Conservation (phyloP, 1,140 invertebrate genomes). For the Ectropis grisescens region DNA sequence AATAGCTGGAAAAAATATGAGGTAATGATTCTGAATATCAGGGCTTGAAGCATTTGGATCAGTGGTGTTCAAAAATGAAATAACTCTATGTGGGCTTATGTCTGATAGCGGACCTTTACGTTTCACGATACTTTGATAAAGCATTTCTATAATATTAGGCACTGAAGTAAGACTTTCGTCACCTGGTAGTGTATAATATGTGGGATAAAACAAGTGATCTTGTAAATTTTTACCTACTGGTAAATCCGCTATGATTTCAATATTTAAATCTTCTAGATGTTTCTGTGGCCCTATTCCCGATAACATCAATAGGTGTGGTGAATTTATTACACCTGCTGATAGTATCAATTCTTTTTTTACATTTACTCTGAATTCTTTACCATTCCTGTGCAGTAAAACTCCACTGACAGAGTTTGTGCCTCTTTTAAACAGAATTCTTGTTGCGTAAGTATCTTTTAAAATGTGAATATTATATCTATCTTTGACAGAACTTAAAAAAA, state of each 20-base stretch:
- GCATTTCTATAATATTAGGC: conserved; percentile 7
- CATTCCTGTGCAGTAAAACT: conserved; percentile 72
- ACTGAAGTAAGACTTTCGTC: conserved; percentile 12
- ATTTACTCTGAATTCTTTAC: conserved; percentile 50
- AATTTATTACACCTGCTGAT: conserved; percentile 77
- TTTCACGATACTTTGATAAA: conserved; percentile 19
- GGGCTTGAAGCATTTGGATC: conserved; percentile 19
- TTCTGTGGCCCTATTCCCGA: conserved; percentile 81
- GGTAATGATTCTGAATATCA: conserved; percentile 32
- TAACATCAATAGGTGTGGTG: conserved; percentile 79
- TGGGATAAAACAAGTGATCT: conserved; percentile 70
- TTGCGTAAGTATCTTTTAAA: conserved; percentile 74
- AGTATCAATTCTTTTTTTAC: conserved; percentile 77
- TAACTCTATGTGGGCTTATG: conserved; percentile 19
- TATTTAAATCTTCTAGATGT: conserved; percentile 75
- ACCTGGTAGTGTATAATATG: conserved; percentile 19
- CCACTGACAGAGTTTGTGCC: conserved; percentile 67
- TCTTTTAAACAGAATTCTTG: conserved; percentile 72
- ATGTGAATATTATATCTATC: conserved; percentile 78
- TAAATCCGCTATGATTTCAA: conserved; percentile 71
- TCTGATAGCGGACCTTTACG: conserved; percentile 19
- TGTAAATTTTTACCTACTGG: conserved; percentile 76
- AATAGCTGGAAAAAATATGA: conserved; percentile 49
- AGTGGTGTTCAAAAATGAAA: conserved; percentile 30
- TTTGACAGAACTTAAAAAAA: conserved; percentile 66